Evolutionary conservation across 2,797 vertebrate genomes (phyloP).

Genomic region (Trachurus trachurus): DNA sequence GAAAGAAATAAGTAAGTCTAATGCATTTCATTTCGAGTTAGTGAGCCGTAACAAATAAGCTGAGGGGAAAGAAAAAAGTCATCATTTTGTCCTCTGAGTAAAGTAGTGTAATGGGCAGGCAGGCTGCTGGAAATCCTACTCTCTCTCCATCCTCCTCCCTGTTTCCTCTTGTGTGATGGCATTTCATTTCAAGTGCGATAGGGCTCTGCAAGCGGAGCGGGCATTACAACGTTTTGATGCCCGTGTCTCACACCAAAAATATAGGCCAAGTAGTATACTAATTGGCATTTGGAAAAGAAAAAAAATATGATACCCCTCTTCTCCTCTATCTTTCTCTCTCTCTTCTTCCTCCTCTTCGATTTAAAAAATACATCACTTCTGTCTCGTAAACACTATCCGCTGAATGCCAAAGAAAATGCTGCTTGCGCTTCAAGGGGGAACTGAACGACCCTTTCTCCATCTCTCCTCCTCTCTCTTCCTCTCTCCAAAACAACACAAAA

Average conservation of each 20-base stretch:
- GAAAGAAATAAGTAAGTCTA: slow-evolving; percentile 52
- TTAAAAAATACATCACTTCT: slow-evolving; percentile 61
- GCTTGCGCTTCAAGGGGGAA: slow-evolving; percentile 54
- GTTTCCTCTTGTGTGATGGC: slow-evolving; percentile 79
- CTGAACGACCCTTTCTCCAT: slow-evolving; percentile 34
- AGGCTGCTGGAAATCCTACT: slow-evolving; percentile 66
- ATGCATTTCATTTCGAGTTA: slow-evolving; percentile 66
- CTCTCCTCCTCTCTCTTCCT: too few species aligned
- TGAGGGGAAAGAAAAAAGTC: slow-evolving; percentile 37
- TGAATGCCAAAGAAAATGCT: slow-evolving; percentile 21
- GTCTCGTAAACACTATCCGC: slow-evolving; percentile 37
- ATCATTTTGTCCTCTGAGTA: slow-evolving; percentile 66
- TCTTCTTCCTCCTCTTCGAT: background rate
- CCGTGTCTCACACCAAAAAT: slow-evolving; percentile 56
- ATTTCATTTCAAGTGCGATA: slow-evolving; percentile 75
- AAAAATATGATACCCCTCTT: slow-evolving; percentile 19
- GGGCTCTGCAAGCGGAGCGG: slow-evolving; percentile 60
- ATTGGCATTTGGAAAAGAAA: slow-evolving; percentile 24
- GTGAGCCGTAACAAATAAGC: slow-evolving; percentile 60
- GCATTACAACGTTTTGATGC: slow-evolving; percentile 39
- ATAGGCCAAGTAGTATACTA: slow-evolving; percentile 62
- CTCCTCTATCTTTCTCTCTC: background rate
- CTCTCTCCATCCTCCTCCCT: slow-evolving; percentile 68
- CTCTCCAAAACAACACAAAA: slow-evolving; percentile 10
- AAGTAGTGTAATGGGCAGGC: slow-evolving; percentile 69